Base-by-base conservation (phyloP, 2,113 vertebrate species). In the Agapornis roseicollis region DNA sequence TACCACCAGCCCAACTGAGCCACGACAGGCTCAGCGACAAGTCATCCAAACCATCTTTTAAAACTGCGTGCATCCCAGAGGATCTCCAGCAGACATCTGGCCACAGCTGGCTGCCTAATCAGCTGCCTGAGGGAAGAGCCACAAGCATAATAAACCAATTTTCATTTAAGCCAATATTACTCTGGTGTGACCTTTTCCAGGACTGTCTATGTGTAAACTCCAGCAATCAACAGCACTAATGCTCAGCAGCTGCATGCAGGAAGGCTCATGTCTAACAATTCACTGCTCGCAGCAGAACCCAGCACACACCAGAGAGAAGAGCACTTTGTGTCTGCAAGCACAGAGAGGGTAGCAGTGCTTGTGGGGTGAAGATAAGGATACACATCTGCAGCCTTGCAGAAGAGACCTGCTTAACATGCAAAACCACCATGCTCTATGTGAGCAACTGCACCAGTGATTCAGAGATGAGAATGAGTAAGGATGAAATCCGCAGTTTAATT, bases 71-170 rank as follows among this genome's bases (percentile, higher is more conserved):
- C 39, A 82, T 69, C 89, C 73, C 10, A 0, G 24, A 74, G 83
- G 68, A 72, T 61, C 86, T 76, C 80, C 13, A 0, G 85, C 65
- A 94, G 39, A 79, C 87, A 95, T 87, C 91, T 94, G 93, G 80
- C 69, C 61, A 86, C 93, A 96, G 78, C 93, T 96, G 94, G 55
- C 77, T 72, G 52, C 52, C 90, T 60, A 22, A 94, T 92, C 89
- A 92, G 73, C 89, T 61, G 80, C 77, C 86, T 69, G 61, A 63
- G 56, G 93, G 81, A 89, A 85, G 49, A 95, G 70, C 53, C 56
- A 23, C 78, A 24, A 10, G 29, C 52, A 47, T 76, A 94, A 85
- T 52, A 69, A 87, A 53, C 49, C 71, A 56, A 29, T 91, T 77
- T 61, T 61, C 58, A 35, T 85, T 46, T 72, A 27, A 85, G n/a